Percentiles rank a stretch among this genome's conserved stretches.
Conservation (phyloP, 2,797 vertebrate species). For the Chiroxiphia lanceolata region DNA sequence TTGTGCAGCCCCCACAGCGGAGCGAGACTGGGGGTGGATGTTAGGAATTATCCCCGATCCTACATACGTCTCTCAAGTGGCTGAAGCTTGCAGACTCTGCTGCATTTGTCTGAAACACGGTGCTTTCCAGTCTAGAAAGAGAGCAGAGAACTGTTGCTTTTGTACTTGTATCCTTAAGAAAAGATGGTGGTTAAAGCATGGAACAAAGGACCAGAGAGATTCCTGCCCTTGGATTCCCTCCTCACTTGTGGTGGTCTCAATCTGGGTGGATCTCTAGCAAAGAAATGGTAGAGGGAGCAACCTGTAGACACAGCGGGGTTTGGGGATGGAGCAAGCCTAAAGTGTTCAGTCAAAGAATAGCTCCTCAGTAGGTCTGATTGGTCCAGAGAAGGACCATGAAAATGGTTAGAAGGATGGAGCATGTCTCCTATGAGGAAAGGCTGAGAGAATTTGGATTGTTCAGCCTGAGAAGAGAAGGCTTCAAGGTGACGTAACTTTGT, state of each 20-base stretch:
- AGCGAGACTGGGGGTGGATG: constrained; percentile 60
- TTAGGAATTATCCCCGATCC: constrained; percentile 55
- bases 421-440: not conserved
- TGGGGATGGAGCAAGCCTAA: not conserved
- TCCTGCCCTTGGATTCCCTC: not conserved
- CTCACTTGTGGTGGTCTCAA: rapidly evolving
- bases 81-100: constrained; percentile 46
- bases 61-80: constrained; percentile 39
- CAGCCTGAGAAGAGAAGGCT: not conserved
- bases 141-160: constrained; percentile 38
- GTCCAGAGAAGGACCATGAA: not conserved
- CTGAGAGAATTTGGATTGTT: not conserved
- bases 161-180: constrained; percentile 23
- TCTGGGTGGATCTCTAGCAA: not conserved
- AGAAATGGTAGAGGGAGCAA: not conserved
- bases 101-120: not conserved
- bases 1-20: constrained; percentile 38
- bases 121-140: not conserved
- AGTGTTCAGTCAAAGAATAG: not conserved
- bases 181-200: not conserved
- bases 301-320: not conserved
- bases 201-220: constrained; percentile 33
- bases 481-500: not conserved
- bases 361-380: not conserved
- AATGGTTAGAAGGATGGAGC: not conserved